Conservation (phyloP, 2,888 invertebrate species). For the Drosophila parthenogenetica region DNA sequence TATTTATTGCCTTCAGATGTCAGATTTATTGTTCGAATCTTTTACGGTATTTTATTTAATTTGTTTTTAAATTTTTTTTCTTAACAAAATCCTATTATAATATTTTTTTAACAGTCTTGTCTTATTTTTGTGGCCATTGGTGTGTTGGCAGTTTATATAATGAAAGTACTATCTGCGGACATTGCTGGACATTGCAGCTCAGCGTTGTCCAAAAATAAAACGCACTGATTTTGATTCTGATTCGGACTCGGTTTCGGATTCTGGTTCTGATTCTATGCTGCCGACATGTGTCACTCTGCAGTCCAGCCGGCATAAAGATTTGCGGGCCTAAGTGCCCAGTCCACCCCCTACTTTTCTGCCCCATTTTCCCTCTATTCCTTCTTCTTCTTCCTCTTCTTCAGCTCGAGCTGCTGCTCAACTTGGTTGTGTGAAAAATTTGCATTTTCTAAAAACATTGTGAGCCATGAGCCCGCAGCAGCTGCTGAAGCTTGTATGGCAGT, state of each 20-base stretch:
- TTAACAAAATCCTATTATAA: no score
- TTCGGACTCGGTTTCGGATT: conserved; percentile 34
- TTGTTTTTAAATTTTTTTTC: no score
- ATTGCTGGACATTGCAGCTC: conserved; percentile 58
- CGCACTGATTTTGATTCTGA: conserved; percentile 71
- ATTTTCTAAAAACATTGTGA: conserved; percentile 80
- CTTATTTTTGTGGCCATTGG: neutral
- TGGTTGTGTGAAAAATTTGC: conserved; percentile 73
- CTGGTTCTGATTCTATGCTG: conserved; percentile 76
- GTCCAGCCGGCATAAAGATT: conserved; percentile 80
- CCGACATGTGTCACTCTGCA: conserved; percentile 84
- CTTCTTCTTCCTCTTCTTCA: conserved; percentile 3
- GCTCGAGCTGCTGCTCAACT: conserved; percentile 34
- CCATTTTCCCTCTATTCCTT: neutral
- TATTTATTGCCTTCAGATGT: no score
- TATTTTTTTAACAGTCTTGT: neutral
- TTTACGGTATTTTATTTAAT: no score
- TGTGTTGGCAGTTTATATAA: conserved; percentile 31
- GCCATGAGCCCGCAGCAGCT: conserved; percentile 51
- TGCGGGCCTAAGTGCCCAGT: conserved; percentile 62
- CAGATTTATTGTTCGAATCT: no score
- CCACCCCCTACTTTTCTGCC: neutral
- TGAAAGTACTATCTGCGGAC: conserved; percentile 68
- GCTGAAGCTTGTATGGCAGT: conserved; percentile 29
- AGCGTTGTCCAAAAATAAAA: conserved; percentile 68